Conservation (phyloP, 1,140 invertebrate genomes). For the Schlechtendalia chinensis region DNA sequence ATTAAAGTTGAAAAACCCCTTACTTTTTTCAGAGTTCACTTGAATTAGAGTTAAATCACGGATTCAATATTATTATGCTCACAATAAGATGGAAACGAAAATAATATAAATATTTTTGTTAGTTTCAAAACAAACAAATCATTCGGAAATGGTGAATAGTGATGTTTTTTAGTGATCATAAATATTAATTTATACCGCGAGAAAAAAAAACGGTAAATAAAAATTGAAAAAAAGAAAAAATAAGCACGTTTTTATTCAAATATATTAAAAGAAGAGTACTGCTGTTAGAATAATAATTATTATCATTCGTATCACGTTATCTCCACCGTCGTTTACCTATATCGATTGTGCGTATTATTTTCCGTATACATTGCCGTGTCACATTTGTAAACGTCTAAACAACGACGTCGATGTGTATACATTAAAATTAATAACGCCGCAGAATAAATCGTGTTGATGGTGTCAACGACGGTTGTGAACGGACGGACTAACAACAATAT, state of each 20-base stretch:
- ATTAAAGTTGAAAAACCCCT: too few species aligned
- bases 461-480: neutral
- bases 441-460: neutral
- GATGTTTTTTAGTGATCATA: too few species aligned
- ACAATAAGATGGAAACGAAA: neutral
- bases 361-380: neutral
- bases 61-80: neutral
- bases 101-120: too few species aligned
- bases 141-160: too few species aligned
- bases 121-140: too few species aligned
- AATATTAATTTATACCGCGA: neutral
- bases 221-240: too few species aligned
- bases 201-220: neutral
- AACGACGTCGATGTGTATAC: neutral
- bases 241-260: too few species aligned
- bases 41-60: too few species aligned
- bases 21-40: too few species aligned
- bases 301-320: neutral
- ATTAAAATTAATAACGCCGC: neutral
- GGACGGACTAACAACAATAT: neutral
- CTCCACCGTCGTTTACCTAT: neutral
- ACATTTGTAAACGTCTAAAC: neutral
- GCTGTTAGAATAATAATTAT: neutral
- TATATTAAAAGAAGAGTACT: too few species aligned
- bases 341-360: neutral